Evolutionary conservation across 2,797 vertebrate genomes (phyloP), one percentile per base, ranked within the genome.

Genomic region (Rousettus madagascariensis): DNA sequence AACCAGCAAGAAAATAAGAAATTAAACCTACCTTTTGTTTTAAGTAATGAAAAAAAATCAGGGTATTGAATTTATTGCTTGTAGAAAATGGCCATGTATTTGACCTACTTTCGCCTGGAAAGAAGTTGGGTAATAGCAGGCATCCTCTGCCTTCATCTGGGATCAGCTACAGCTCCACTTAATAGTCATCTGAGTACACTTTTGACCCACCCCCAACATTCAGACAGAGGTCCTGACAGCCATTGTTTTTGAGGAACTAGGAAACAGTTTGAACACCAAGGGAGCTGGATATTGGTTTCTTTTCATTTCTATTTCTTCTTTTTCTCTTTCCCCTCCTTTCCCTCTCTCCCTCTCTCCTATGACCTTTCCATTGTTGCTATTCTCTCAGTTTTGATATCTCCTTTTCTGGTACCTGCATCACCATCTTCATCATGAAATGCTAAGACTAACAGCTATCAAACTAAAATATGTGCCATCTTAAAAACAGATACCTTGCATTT

Each of bases 11-110:
- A 43, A 88, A 85, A 84, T 1, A 41, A 90, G 75, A 95, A 92
- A 79, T 86, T 90, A 92, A 93, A 63, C 63, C 33, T 17, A 28
- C 51, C 19, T 77, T 96, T 95, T n/a, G 41, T 95, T 95, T 93
- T 97, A 71, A 90, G 51, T 65, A 86, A 74, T 63, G 28, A 79
- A 90, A 86, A 86, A 93, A 79, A 53, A 66, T 83, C 15, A 49
- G 30, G 71, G 26, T 82, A 30, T 85, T 95, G 53, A 82, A 78
- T 93, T 95, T 96, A 71, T 94, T 84, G 19, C 28, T 66, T 80
- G 28, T 69, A 36, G 66, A 71, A 83, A 65, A 66, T 86, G 71
- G 65, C 68, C 71, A 5, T 49, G 38, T 86, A 10, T 92, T 85
- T 68, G 71, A 94, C 43, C 83, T 28, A 3, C 65, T 87, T 91